Evolutionary conservation across 92 coral and sea anemone species (phyloP), one percentile per base, ranked within the genome.

Genomic region (Porites lobata): DNA sequence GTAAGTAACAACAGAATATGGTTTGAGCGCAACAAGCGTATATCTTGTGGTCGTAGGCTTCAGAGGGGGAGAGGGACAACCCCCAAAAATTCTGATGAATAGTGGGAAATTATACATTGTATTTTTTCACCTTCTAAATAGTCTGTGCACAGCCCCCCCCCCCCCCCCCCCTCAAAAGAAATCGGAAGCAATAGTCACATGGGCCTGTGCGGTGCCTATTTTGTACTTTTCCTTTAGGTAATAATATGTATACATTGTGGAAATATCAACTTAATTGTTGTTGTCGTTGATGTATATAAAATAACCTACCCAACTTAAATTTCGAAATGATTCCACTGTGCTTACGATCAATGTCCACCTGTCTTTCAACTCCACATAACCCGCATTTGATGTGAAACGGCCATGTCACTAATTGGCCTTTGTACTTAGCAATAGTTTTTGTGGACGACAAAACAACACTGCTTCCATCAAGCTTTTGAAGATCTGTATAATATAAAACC

Each of bases 341-440:
- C 50, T 65, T 65, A 47, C 84, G 74, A 58, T 79, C 84, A 79
- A 66, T 29, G 38, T 79, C 84, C 47, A 79, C 74, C 22, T 65
- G 84, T 22, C 84, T 50, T 65, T 79, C 84, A 38, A 79, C 84
- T 79, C 84, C 63, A 79, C 78, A 74, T 74, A 54, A 6, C 13
- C 78, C 61, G 21, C 78, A 74, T 74, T 74, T 74, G 6, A 74
- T 38, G 63, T 74, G 78, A 72, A 38, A 72, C 15, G 77, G 57
- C 77, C 70, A 65, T 65, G 70, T 65, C 8, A 65, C 21, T 65
- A 65, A 65, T 13, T 65, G 70, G 70, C 70, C 15, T 65, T 65
- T 65, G 70, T 65, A 65, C 15, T 65, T 65, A 6, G 15, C 70
- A 7, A 65, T 7, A 22, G 70, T 65, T 13, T 65, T 65, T 65